A percentile compares a stretch with the other conserved stretches of the same genome.
Conservation (phyloP, 1,140 invertebrate genomes). For the Temnothorax nylanderi region DNA sequence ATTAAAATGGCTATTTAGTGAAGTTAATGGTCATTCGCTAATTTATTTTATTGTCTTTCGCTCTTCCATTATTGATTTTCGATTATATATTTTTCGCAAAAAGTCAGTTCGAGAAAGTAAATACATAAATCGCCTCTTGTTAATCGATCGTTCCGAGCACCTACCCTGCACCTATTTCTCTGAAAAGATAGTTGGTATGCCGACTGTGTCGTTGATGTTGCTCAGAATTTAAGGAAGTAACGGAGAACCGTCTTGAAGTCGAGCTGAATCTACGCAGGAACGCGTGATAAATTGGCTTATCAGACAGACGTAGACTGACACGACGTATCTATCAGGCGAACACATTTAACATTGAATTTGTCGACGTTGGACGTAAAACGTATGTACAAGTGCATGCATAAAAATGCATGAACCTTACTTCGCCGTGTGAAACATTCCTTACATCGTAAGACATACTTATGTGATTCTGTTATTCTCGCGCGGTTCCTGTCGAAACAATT, state of each 20-base stretch:
- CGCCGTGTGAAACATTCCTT: background rate
- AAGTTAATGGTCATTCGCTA: background rate
- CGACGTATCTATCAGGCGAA: constrained; percentile 9
- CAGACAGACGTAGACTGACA: constrained; percentile 11
- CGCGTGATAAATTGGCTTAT: constrained; percentile 58
- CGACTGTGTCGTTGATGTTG: background rate
- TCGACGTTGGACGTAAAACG: constrained; percentile 25
- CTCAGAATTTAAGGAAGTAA: constrained; percentile 25
- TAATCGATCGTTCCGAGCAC: background rate
- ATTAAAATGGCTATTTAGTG: constrained; percentile 8
- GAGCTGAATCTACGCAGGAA: background rate
- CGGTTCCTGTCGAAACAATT: background rate
- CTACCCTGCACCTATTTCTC: background rate
- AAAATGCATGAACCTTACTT: background rate
- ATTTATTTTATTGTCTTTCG: background rate
- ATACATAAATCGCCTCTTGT: background rate
- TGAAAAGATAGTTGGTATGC: constrained; percentile 19
- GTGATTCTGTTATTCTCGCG: background rate
- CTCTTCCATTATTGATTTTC: background rate
- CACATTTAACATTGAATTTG: constrained; percentile 31
- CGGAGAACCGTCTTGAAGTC: background rate
- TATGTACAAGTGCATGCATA: background rate
- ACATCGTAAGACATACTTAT: background rate
- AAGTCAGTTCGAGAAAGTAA: background rate
- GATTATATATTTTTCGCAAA: constrained; percentile 4